phyloP scores from a whole-genome alignment of 2,888 invertebrate genomes.

The Osmoderma eremita region DNA sequence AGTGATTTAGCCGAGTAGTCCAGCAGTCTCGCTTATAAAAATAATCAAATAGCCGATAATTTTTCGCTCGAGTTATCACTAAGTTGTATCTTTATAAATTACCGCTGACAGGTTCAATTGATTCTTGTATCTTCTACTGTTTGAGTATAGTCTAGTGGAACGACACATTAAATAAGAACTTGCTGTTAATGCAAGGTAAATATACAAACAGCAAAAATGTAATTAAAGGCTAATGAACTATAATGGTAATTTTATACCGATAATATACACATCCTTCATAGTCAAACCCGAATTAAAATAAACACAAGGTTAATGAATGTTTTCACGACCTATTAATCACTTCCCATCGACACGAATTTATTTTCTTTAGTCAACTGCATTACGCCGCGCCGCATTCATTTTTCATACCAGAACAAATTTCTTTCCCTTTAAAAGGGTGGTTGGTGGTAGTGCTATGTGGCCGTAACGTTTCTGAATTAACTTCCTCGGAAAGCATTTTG shows the following conservation, averaged over 20 bases:
- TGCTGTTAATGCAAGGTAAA: neutral
- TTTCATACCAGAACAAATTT: neutral
- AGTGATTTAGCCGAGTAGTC: too few species aligned
- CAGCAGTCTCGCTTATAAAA: too few species aligned
- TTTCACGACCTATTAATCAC: slow-evolving; percentile 14
- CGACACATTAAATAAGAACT: too few species aligned
- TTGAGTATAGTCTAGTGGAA: too few species aligned
- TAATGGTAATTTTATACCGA: slow-evolving; percentile 22
- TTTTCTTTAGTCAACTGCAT: slow-evolving; percentile 6
- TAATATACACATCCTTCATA: slow-evolving; percentile 30
- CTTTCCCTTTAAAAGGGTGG: neutral
- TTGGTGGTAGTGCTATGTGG: neutral
- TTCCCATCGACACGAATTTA: neutral
- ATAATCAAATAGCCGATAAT: too few species aligned
- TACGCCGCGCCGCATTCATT: too few species aligned
- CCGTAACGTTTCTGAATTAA: slow-evolving; percentile 4
- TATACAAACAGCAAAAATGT: neutral
- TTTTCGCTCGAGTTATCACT: too few species aligned
- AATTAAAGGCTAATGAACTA: slow-evolving; percentile 25
- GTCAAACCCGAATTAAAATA: slow-evolving; percentile 10
- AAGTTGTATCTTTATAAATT: too few species aligned
- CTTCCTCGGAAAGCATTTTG: slow-evolving; percentile 10
- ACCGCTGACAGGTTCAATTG: too few species aligned
- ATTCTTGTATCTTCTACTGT: too few species aligned
- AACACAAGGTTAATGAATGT: slow-evolving; percentile 14